Percentiles rank a stretch among this genome's conserved stretches.
phyloP scores from a whole-genome alignment of 1,140 invertebrate genomes.

The Lepidotrigona ventralis region DNA sequence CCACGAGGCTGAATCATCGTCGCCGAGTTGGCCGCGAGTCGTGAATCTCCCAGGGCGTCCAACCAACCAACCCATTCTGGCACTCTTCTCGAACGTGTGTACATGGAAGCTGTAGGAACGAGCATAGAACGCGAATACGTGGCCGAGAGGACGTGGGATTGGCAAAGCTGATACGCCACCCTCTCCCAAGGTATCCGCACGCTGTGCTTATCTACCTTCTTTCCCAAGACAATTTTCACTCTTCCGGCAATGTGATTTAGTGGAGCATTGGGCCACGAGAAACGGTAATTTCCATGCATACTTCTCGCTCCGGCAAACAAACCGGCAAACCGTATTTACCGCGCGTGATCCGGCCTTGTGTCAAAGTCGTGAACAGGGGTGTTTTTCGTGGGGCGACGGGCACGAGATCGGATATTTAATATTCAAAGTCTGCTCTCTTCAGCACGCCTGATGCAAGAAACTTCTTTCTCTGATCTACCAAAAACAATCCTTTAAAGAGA shows the following conservation, averaged over 20 bases:
- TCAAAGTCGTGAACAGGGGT: conserved; percentile 5
- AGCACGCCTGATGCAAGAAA: background rate
- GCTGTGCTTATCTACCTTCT: conserved; percentile 52
- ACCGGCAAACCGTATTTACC: conserved; percentile 42
- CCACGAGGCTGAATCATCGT: conserved; percentile 7
- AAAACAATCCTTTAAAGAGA: too few relatives aligned
- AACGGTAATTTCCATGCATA: conserved; percentile 56
- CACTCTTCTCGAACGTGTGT: background rate
- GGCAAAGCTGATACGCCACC: conserved; percentile 46
- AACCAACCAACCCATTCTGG: conserved; percentile 39
- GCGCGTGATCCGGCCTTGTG: background rate
- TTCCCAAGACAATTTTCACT: conserved; percentile 66
- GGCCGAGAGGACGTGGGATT: conserved; percentile 22
- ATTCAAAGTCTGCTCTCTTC: background rate
- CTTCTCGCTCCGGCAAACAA: conserved; percentile 42
- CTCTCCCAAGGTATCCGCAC: conserved; percentile 51
- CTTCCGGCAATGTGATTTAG: conserved; percentile 63
- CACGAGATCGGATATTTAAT: background rate
- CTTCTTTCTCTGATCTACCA: background rate
- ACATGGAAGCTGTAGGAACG: background rate
- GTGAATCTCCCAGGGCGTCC: conserved; percentile 38
- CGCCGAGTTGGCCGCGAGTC: background rate
- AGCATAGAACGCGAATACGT: background rate
- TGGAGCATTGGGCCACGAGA: conserved; percentile 44
- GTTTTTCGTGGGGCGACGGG: background rate